Conservation (phyloP, 2,888 invertebrate species). For the Cabera pusaria region DNA sequence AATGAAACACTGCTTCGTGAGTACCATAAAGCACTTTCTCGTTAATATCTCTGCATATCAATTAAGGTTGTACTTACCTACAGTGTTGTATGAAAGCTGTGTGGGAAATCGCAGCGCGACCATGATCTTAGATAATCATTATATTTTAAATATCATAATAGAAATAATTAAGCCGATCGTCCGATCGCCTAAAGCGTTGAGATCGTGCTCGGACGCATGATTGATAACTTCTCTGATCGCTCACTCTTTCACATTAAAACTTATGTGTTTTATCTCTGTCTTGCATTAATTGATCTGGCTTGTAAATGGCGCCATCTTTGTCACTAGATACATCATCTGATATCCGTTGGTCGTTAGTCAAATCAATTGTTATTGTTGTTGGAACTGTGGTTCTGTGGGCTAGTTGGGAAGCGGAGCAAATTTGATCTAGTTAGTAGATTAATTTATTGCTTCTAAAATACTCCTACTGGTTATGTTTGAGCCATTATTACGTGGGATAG, state of each 20-base stretch:
- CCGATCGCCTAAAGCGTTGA: slow-evolving; percentile 69
- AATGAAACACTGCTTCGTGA: background rate
- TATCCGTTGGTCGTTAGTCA: slow-evolving; percentile 60
- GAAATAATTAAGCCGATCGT: slow-evolving; percentile 79
- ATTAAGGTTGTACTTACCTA: slow-evolving; percentile 51
- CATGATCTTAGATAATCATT: slow-evolving; percentile 64
- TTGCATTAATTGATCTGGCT: slow-evolving; percentile 74
- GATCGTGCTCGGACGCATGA: slow-evolving; percentile 76
- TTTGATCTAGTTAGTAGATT: slow-evolving; percentile 18
- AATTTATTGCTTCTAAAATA: slow-evolving; percentile 1
- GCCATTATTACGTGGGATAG: background rate
- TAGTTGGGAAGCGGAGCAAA: slow-evolving; percentile 7
- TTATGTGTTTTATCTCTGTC: slow-evolving; percentile 46
- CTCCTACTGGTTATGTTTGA: slow-evolving; percentile 6
- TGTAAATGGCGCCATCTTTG: slow-evolving; percentile 75
- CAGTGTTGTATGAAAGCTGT: slow-evolving; percentile 35
- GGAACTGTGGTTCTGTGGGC: slow-evolving; percentile 17
- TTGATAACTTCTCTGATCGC: slow-evolving; percentile 69
- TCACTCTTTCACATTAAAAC: slow-evolving; percentile 39
- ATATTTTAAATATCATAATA: slow-evolving; percentile 81
- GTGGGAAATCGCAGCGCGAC: slow-evolving; percentile 70
- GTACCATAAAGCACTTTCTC: slow-evolving; percentile 6
- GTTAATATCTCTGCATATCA: slow-evolving; percentile 39
- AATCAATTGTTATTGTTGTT: slow-evolving; percentile 64
- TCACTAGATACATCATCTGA: slow-evolving; percentile 71